Evolutionary conservation across 2,113 vertebrate species (phyloP).

Genomic region (Phoenicopterus ruber): DNA sequence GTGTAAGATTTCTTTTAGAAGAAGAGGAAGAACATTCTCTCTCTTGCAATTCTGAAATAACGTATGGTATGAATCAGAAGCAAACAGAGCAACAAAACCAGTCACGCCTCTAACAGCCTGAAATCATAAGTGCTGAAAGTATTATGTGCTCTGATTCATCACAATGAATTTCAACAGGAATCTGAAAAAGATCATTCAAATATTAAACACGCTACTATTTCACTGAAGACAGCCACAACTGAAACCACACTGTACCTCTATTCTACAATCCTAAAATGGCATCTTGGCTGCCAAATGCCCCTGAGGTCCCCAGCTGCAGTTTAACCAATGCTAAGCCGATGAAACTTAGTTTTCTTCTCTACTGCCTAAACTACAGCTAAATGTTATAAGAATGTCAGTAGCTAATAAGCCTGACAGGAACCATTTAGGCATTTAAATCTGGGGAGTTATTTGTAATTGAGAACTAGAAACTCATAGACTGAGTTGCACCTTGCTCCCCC

Average conservation of each 20-base stretch:
- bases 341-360: not conserved
- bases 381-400: not conserved
- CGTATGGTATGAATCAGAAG: not conserved
- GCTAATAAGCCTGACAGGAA: not conserved
- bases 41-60: not conserved
- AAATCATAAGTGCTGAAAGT: not conserved
- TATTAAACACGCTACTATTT: not conserved
- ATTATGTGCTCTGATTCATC: conserved; percentile 4
- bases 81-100: not conserved
- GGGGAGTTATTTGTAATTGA: not conserved
- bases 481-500: not conserved
- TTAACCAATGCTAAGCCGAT: not conserved
- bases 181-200: not conserved
- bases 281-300: not conserved
- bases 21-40: not conserved
- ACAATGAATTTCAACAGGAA: not conserved
- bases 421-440: not conserved
- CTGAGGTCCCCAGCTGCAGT: not conserved
- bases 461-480: not conserved
- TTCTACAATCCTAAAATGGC: not conserved
- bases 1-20: not conserved
- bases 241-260: not conserved
- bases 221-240: not conserved
- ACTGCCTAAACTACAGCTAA: not conserved
- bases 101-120: not conserved